Percentiles rank a stretch among this genome's conserved stretches.
phyloP scores from a whole-genome alignment of 1,140 invertebrate species.

The Alviniconcha marisindica region DNA sequence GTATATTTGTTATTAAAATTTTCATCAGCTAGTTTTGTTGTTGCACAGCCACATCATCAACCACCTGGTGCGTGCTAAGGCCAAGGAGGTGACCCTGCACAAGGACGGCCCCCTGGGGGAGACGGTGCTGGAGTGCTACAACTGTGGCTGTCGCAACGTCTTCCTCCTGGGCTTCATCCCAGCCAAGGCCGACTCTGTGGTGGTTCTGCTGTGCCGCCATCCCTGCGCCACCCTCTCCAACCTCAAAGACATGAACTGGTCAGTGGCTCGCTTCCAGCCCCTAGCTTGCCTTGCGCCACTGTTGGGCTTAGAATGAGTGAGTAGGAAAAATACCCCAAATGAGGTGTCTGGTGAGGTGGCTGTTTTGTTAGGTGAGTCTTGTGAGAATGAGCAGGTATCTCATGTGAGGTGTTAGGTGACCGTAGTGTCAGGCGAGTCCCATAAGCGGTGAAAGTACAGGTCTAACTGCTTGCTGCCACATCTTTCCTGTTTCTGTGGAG shows the following conservation, averaged over 20 bases:
- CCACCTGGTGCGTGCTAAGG: constrained; percentile 97
- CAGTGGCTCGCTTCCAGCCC: constrained; percentile 61
- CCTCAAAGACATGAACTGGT: constrained; percentile 99
- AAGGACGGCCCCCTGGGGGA: constrained; percentile 98
- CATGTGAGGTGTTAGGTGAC: too few relatives aligned
- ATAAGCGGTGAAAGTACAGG: too few relatives aligned
- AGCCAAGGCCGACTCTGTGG: constrained; percentile 98
- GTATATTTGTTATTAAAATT: too few relatives aligned
- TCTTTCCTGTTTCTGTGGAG: too few relatives aligned
- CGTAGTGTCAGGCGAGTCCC: too few relatives aligned
- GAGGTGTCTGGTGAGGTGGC: too few relatives aligned
- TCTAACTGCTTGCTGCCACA: too few relatives aligned
- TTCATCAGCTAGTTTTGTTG: background rate
- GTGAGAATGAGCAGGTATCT: too few relatives aligned
- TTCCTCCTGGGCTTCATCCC: constrained; percentile 99
- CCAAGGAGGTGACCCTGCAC: constrained; percentile 99
- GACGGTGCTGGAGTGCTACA: constrained; percentile 98
- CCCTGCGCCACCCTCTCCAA: constrained; percentile 98
- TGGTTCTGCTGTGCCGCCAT: constrained; percentile 97
- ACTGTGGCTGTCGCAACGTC: constrained; percentile 94
- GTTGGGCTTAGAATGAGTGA: too few relatives aligned
- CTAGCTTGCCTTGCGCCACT: too few relatives aligned
- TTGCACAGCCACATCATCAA: constrained; percentile 95
- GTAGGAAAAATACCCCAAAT: too few relatives aligned
- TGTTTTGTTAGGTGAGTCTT: too few relatives aligned